phyloP scores from a whole-genome alignment of 1,140 invertebrate genomes.

The Lepidotrigona ventralis region DNA sequence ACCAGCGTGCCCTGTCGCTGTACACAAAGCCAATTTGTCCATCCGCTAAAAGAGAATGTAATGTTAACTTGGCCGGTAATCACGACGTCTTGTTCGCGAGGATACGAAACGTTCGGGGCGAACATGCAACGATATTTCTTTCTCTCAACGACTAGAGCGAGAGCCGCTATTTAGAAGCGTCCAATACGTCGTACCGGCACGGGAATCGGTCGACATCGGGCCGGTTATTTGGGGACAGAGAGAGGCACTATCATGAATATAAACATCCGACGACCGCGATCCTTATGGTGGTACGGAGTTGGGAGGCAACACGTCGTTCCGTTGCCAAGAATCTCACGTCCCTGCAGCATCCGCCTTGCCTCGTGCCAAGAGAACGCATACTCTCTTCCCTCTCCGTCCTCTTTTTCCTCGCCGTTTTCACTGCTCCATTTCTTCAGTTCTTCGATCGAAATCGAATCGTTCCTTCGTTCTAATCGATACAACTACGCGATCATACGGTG shows the following conservation, averaged over 20 bases:
- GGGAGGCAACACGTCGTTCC: conserved; percentile 53
- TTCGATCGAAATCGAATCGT: not conserved
- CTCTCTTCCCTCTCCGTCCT: not conserved
- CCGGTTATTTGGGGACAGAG: conserved; percentile 67
- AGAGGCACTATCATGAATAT: conserved; percentile 68
- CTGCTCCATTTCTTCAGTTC: not conserved
- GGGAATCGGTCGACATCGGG: conserved; percentile 63
- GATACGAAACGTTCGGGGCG: conserved; percentile 25
- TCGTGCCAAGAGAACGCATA: conserved; percentile 56
- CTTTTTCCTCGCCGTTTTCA: not conserved
- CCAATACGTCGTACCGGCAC: conserved; percentile 59
- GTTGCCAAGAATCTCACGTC: conserved; percentile 69
- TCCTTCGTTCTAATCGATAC: not conserved
- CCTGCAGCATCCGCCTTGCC: conserved; percentile 58
- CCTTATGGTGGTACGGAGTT: conserved; percentile 64
- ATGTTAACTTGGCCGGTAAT: conserved; percentile 45
- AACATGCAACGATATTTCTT: conserved; percentile 59
- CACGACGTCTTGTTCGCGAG: conserved; percentile 26
- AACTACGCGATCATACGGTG: not conserved
- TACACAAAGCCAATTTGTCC: conserved; percentile 27
- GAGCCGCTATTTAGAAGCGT: conserved; percentile 57
- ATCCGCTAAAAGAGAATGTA: not conserved
- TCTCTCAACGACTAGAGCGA: conserved; percentile 54
- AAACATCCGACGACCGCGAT: conserved; percentile 70
- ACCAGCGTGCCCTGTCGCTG: not conserved